These are phyloP conservation scores for Luscinia megarhynchos DNA, from an alignment of 2,797 vertebrate genomes.

Conservation along the genomic window DNA sequence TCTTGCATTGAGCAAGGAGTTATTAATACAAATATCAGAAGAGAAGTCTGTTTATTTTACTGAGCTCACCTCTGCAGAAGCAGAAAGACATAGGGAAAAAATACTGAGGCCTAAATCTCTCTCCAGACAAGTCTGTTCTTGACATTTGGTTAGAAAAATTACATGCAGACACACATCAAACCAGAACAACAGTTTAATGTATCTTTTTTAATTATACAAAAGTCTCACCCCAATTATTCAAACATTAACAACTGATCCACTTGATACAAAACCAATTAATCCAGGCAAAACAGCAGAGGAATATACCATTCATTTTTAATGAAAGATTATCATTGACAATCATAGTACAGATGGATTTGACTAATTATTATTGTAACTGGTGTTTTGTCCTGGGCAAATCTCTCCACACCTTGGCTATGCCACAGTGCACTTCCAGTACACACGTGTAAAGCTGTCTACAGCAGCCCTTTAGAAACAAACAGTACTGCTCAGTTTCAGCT, in stretches of 20 bases:
- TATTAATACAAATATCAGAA: background rate
- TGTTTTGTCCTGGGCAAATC: background rate
- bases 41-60: background rate
- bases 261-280: constrained; percentile 35
- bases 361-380: background rate
- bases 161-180: background rate
- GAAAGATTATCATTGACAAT: background rate
- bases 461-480: background rate
- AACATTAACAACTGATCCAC: constrained; percentile 35
- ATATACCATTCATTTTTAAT: background rate
- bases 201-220: constrained; percentile 22
- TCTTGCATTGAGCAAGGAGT: background rate
- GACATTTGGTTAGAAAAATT: background rate
- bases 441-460: background rate
- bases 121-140: background rate
- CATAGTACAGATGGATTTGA: background rate
- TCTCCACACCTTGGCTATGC: background rate
- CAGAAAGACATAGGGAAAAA: background rate
- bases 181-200: constrained; percentile 43
- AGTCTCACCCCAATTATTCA: background rate
- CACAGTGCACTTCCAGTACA: background rate
- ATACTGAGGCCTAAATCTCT: background rate
- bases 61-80: background rate
- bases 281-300: background rate
- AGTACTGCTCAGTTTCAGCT: background rate